Conservation (phyloP, 2,888 invertebrate genomes). For the Microctonus brassicae region DNA sequence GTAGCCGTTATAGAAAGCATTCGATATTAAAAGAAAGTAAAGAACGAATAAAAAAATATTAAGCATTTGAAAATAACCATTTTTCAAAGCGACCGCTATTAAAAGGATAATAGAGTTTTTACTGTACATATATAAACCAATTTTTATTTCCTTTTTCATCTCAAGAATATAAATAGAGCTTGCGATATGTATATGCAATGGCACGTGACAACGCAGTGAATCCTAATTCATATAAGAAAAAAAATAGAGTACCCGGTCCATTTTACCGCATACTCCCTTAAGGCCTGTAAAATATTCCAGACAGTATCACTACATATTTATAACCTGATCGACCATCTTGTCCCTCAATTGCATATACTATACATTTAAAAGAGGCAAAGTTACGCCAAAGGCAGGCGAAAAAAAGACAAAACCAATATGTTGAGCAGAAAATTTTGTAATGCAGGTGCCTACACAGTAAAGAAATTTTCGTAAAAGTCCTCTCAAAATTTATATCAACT, state of each 20-base stretch:
- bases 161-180: neutral
- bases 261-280: neutral
- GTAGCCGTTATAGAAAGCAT: no score
- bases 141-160: neutral
- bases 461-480: no score
- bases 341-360: neutral
- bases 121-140: neutral
- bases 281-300: conserved; percentile 18
- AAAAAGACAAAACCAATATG: no score
- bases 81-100: no score
- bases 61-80: no score
- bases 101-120: no score
- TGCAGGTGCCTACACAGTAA: no score
- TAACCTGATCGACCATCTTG: conserved; percentile 8
- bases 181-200: neutral
- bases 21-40: no score
- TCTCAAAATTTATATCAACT: no score
- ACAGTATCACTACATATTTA: conserved; percentile 14
- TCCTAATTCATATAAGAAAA: neutral
- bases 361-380: neutral
- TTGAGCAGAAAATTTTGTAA: neutral
- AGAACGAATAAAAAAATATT: no score
- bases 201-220: neutral
- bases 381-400: no score
- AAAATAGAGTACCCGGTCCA: neutral